Percentiles rank a stretch among this genome's conserved stretches.
phyloP scores from a whole-genome alignment of 2,113 vertebrate species.

The Picathartes gymnocephalus region DNA sequence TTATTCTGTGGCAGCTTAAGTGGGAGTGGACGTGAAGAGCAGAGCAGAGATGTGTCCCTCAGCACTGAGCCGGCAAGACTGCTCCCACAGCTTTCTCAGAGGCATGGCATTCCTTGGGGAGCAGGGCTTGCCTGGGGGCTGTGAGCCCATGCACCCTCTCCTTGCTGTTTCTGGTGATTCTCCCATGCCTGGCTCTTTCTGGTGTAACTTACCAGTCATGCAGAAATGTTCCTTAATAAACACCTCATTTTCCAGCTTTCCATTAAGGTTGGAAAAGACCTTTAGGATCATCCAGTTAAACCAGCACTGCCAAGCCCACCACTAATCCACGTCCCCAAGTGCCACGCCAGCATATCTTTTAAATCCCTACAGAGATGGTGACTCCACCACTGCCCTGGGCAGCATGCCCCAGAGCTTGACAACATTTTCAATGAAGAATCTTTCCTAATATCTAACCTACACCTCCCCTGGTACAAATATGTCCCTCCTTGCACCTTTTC shows the following conservation, averaged over 20 bases:
- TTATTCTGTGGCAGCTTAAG: conserved; percentile 23
- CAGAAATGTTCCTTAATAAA: not conserved
- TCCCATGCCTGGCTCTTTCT: not conserved
- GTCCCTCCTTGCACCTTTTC: not conserved
- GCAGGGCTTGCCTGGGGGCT: not conserved
- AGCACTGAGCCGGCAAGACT: not conserved
- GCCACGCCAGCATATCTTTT: not conserved
- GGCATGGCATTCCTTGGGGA: fast-evolving
- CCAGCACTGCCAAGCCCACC: not conserved
- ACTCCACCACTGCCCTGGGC: no score
- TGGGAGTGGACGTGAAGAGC: not conserved
- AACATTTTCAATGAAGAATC: not conserved
- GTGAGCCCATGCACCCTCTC: not conserved
- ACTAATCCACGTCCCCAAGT: not conserved
- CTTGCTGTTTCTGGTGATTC: not conserved
- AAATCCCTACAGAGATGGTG: not conserved
- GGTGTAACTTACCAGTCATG: not conserved
- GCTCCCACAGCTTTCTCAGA: not conserved
- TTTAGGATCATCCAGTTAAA: not conserved
- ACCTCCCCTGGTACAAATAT: not conserved
- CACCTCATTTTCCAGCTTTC: not conserved
- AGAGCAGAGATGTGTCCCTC: not conserved
- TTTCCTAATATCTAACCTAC: not conserved
- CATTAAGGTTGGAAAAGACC: not conserved
- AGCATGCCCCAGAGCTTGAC: not conserved